Conservation (phyloP, 2,888 invertebrate species). For the Lycocerus yunnanus region DNA sequence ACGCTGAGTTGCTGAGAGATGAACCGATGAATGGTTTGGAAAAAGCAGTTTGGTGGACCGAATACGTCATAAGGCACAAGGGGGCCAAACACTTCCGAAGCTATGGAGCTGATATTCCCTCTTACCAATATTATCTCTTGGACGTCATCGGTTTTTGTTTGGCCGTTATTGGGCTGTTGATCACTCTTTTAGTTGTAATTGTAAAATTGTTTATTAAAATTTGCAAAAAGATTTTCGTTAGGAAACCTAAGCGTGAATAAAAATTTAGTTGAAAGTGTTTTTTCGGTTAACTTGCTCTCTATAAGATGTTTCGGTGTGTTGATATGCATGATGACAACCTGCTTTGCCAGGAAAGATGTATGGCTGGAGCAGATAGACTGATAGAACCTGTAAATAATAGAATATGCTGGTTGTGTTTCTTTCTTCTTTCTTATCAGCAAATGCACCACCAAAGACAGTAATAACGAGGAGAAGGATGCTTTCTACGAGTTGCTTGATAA, state of each 20-base stretch:
- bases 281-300: too few species aligned
- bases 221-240: neutral
- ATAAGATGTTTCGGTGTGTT: too few species aligned
- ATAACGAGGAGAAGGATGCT: too few species aligned
- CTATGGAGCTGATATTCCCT: neutral
- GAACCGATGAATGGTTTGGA: slow-evolving; percentile 10
- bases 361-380: too few species aligned
- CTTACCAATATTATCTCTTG: neutral
- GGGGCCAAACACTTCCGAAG: neutral
- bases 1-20: neutral
- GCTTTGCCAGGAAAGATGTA: too few species aligned
- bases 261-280: too few species aligned
- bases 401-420: too few species aligned
- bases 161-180: neutral
- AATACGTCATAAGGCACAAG: neutral
- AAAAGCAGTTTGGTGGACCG: neutral
- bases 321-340: too few species aligned
- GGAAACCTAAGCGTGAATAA: neutral
- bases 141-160: neutral
- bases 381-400: too few species aligned
- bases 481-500: too few species aligned
- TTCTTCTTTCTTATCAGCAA: too few species aligned
- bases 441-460: too few species aligned
- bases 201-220: neutral
- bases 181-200: neutral